A percentile compares a stretch with the other conserved stretches of the same genome.
Conservation (phyloP, 30 jellyfish, hydroid and myxozoan species). For the Sanderia malayensis region DNA sequence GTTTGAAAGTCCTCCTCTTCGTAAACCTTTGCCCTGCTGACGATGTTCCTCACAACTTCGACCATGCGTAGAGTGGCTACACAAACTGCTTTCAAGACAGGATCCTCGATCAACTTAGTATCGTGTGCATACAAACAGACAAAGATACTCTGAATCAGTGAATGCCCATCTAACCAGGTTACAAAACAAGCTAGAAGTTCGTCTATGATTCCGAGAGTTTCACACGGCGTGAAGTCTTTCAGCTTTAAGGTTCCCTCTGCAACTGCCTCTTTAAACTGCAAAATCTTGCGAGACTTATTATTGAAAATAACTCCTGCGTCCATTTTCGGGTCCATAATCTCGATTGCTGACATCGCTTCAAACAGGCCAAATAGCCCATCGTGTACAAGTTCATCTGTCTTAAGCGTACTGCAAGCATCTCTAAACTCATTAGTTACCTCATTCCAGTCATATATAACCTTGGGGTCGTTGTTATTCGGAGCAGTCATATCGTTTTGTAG, state of each 20-base stretch:
- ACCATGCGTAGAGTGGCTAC: constrained; percentile 71
- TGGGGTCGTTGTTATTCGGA: background rate
- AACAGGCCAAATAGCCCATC: constrained; percentile 84
- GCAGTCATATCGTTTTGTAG: background rate
- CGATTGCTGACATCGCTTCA: constrained; percentile 98
- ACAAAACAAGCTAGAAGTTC: constrained; percentile 86
- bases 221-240: constrained; percentile 58
- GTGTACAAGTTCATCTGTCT: constrained; percentile 82
- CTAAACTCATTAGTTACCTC: constrained; percentile 50
- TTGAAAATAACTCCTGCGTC: constrained; percentile 95
- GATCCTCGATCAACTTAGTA: constrained; percentile 70
- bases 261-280: constrained; percentile 67
- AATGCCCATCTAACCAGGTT: constrained; percentile 95
- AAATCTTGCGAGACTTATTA: constrained; percentile 41
- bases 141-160: constrained; percentile 82
- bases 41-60: constrained; percentile 63
- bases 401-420: constrained; percentile 40
- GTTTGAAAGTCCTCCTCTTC: constrained; percentile 97
- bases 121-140: constrained; percentile 80
- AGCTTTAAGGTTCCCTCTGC: constrained; percentile 69
- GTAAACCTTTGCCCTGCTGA: constrained; percentile 79
- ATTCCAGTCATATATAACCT: constrained; percentile 63
- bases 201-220: constrained; percentile 77
- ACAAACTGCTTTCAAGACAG: constrained; percentile 69
- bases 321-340: constrained; percentile 95